Base-by-base conservation (phyloP, 1,140 invertebrate genomes). In the Drosophila arawakana region DNA sequence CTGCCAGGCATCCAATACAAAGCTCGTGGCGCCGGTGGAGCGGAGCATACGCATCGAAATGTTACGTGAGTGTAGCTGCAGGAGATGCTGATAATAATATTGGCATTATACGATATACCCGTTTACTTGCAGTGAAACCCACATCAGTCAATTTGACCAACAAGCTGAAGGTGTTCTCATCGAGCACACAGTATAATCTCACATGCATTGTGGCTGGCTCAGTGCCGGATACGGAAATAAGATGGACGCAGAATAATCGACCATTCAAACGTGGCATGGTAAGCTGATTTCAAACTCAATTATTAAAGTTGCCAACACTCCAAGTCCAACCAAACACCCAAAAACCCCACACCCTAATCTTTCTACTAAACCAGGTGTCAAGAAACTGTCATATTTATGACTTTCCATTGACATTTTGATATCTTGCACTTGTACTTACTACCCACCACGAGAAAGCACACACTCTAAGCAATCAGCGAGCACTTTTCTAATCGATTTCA, bases 1-100 rank as follows among this genome's bases (percentile, higher is more conserved):
- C 92, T 98, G 97, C 92, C 95, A 96, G 89, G 97, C 97, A 0
- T 95, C 95, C 55, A 98, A 98, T 91, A 97, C 97, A 13, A 96
- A 97, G 81, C 94, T 97, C 30, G 96, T 96, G 86, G 94, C 95
- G 77, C 96, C 97, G 0, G 94, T 95, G 50, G 96, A 97, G 91
- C 96, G 96, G 90, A 95, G 95, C 62, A 95, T 96, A 75, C 93
- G 96, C 78, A 93, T 97, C 80, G 96, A 97, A 92, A 94, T 97
- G 93, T 94, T 96, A 82, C 93, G 96, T 97, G 92, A 96, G 96
- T 96, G 92, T 93, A 50, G 7, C 18, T 52, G 18, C 39, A 41
- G 13, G 11, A n/a, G 13, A 47, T 47, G 15, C 18, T 35, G 18
- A 21, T 13, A 11, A 41, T 11, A 41, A 41, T 10, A 41, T 41